These are phyloP conservation scores for Recurvirostra avosetta DNA, from an alignment of 2,113 vertebrate species.

Conservation along the genomic window DNA sequence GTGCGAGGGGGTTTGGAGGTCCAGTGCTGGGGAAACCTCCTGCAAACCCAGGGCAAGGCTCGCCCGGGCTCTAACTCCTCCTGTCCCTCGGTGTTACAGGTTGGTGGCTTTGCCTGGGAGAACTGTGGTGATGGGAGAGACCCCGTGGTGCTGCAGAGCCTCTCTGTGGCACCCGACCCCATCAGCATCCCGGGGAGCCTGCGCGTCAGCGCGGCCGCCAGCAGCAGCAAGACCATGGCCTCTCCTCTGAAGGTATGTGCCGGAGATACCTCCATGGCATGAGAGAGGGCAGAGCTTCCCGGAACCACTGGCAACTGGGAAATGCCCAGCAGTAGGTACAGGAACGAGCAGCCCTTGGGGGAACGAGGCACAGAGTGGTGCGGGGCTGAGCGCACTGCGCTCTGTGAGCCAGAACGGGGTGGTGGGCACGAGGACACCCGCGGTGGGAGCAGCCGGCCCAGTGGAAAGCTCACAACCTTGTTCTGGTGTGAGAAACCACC, in stretches of 20 bases:
- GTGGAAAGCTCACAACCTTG: background rate
- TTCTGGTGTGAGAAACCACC: background rate
- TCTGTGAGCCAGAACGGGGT: background rate
- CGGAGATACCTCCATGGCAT: accelerated
- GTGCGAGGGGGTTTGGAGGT: background rate
- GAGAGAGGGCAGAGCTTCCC: background rate
- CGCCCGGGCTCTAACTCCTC: background rate
- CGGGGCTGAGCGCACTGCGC: background rate
- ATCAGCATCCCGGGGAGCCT: slow-evolving; percentile 70
- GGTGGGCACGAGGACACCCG: accelerated
- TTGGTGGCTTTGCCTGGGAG: slow-evolving; percentile 72
- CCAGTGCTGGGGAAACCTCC: background rate
- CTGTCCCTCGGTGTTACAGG: background rate
- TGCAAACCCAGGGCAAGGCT: background rate
- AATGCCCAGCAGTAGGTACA: background rate
- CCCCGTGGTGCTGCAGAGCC: slow-evolving; percentile 66
- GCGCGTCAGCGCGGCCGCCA: background rate
- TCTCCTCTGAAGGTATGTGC: slow-evolving; percentile 70
- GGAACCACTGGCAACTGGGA: background rate
- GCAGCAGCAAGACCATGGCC: background rate
- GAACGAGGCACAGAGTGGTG: accelerated
- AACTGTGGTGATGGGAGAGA: slow-evolving; percentile 70
- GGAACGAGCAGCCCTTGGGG: background rate
- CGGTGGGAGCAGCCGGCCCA: background rate
- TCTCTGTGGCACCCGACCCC: slow-evolving; percentile 71